Evolutionary conservation across 2,888 invertebrate genomes (phyloP).

Genomic region (Chirona hameri): DNA sequence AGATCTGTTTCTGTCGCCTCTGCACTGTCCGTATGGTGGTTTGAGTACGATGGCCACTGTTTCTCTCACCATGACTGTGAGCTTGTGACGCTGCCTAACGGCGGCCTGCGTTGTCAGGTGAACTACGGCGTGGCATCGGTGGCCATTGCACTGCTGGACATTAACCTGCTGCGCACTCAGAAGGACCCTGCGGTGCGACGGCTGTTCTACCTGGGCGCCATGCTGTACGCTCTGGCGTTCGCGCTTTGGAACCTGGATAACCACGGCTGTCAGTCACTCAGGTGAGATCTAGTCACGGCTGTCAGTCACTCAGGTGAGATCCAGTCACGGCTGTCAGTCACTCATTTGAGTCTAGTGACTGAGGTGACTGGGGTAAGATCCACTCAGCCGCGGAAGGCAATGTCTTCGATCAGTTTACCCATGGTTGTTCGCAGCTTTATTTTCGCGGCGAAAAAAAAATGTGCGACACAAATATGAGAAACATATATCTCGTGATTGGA

Average conservation of each 20-base stretch:
- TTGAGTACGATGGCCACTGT: too few species aligned
- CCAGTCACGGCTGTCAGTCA: background rate
- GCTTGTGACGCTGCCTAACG: too few species aligned
- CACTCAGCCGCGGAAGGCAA: too few species aligned
- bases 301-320: background rate
- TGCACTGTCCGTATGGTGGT: too few species aligned
- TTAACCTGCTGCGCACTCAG: constrained; percentile 4
- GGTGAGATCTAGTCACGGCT: constrained; percentile 35
- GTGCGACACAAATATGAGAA: too few species aligned
- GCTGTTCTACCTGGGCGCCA: background rate
- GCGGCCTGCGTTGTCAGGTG: background rate
- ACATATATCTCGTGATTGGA: too few species aligned
- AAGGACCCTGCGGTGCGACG: background rate
- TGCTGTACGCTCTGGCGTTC: constrained; percentile 48
- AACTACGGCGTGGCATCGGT: background rate
- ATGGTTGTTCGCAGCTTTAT: too few species aligned
- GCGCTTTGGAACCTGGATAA: constrained; percentile 51
- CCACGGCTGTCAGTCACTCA: constrained; percentile 47
- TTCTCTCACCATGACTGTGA: too few species aligned
- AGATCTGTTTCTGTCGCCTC: too few species aligned
- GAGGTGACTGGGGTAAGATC: background rate
- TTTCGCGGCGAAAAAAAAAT: too few species aligned
- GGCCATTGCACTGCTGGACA: background rate
- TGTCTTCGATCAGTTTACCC: too few species aligned
- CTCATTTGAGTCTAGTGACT: background rate